phyloP scores from a whole-genome alignment of 2,888 invertebrate species.

The Trissoscelio sp. region DNA sequence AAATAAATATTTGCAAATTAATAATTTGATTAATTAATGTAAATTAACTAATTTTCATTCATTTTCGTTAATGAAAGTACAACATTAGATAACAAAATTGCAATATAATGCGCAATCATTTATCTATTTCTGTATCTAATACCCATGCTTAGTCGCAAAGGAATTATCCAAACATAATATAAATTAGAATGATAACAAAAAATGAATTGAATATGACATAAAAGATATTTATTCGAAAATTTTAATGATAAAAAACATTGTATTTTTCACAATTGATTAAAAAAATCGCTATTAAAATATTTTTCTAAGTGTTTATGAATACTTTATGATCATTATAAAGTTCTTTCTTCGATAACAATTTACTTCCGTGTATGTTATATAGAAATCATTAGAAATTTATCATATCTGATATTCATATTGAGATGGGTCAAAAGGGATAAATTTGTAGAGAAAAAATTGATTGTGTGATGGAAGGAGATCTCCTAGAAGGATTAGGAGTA shows the following conservation, averaged over 20 bases:
- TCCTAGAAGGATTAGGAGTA: conserved; percentile 9
- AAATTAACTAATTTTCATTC: no score
- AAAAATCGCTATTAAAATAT: background rate
- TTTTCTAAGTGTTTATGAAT: background rate
- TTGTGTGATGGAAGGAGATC: conserved; percentile 30
- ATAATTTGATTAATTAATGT: no score
- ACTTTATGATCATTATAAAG: background rate
- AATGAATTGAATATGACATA: no score
- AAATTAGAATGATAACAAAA: no score
- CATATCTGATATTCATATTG: conserved; percentile 42
- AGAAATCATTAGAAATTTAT: conserved; percentile 42
- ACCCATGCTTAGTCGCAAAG: no score
- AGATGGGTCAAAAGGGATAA: conserved; percentile 27
- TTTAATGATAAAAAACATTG: background rate
- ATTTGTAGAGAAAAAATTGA: conserved; percentile 37
- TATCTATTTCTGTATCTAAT: no score
- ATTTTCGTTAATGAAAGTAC: no score
- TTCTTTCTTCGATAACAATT: conserved; percentile 7
- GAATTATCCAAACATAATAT: no score
- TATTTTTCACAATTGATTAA: no score
- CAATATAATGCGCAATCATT: no score
- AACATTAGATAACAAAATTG: no score
- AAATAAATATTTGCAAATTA: no score
- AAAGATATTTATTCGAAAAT: background rate
- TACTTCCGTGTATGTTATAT: conserved; percentile 1